A percentile compares a stretch with the other conserved stretches of the same genome.
These are phyloP conservation scores for Dorcus parallelipipedus DNA, from an alignment of 2,888 invertebrate species.

Conservation along the genomic window DNA sequence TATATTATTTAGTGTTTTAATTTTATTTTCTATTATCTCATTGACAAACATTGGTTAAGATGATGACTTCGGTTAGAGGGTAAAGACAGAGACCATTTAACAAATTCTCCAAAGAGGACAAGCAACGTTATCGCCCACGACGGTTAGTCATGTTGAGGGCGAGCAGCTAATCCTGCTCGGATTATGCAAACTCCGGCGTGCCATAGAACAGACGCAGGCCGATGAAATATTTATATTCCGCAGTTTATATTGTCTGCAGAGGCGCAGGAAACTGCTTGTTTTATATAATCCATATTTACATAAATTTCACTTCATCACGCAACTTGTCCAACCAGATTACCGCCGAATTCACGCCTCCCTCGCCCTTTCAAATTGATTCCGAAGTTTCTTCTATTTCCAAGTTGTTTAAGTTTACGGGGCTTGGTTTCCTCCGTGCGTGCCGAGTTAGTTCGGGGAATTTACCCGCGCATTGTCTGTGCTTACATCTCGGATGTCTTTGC, in stretches of 20 bases:
- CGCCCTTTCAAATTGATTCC: not conserved
- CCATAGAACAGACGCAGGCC: slow-evolving; percentile 19
- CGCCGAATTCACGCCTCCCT: not conserved
- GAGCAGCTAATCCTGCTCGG: slow-evolving; percentile 32
- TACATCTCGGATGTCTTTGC: too few species aligned
- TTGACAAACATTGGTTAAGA: too few species aligned
- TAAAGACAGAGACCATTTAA: too few species aligned
- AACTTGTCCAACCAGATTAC: slow-evolving; percentile 18
- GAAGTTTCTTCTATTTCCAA: too few species aligned
- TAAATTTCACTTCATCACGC: slow-evolving; percentile 38
- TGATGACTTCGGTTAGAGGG: too few species aligned
- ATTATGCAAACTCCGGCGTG: slow-evolving; percentile 36
- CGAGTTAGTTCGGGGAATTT: too few species aligned
- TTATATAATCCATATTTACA: slow-evolving; percentile 42
- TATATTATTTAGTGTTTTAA: too few species aligned
- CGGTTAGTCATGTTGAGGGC: slow-evolving; percentile 31
- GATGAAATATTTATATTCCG: slow-evolving; percentile 36
- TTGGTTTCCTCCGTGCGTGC: too few species aligned
- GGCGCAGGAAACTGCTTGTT: slow-evolving; percentile 23
- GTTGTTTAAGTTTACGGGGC: too few species aligned
- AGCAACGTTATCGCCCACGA: slow-evolving; percentile 30
- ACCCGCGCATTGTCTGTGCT: too few species aligned
- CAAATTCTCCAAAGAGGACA: slow-evolving; percentile 7
- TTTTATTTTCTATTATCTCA: too few species aligned
- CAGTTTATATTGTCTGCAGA: slow-evolving; percentile 35